Evolutionary conservation across 1,140 invertebrate species (phyloP), one percentile per base, ranked within the genome.

Genomic region (Hermetia illucens): DNA sequence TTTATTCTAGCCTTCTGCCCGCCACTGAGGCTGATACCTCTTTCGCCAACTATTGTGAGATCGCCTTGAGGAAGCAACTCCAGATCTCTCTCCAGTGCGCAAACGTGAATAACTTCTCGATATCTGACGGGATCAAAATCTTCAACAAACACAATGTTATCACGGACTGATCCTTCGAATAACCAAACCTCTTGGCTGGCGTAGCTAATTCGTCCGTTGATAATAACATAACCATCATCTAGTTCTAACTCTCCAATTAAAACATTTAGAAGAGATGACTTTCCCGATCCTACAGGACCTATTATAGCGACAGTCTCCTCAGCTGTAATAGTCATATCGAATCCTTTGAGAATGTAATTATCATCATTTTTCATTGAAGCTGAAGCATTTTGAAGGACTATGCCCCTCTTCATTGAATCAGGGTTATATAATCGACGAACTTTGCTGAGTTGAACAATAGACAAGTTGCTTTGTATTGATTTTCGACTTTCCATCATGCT

Each of bases 91-190:
- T 69, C 68, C 21, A 78, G 50, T 9, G 71, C 69, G 40, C 72
- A 74, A 0, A 67, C 72, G 40, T 64, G 63, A 5, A 75, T 42
- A 44, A 79, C 71, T 38, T 69, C 63, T 21, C 68, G 65, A 41
- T 79, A 79, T 17, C 65, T 65, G 39, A 70, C 58, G 48, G 68
- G 62, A 44, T 79, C 64, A 50, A 69, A 74, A 5, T 69, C 58
- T 42, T 71, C 66, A 4, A 84, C 85, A 51, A 91, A 89, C 0
- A 87, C 52, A 36, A 92, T 87, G 55, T 92, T 92, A 42, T 90
- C 80, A 12, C 77, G 64, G 0, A 77, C 66, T 5, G 63, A 63
- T 12, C 64, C 65, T 3, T 64, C 63, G 13, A 70, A 69, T 0
- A 83, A 53, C 82, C 81, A 86, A 2, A 79, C 70, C 44, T 82